Evolutionary conservation across 2,797 vertebrate genomes (phyloP), one percentile per base, ranked within the genome.

Genomic region (Fringilla coelebs): DNA sequence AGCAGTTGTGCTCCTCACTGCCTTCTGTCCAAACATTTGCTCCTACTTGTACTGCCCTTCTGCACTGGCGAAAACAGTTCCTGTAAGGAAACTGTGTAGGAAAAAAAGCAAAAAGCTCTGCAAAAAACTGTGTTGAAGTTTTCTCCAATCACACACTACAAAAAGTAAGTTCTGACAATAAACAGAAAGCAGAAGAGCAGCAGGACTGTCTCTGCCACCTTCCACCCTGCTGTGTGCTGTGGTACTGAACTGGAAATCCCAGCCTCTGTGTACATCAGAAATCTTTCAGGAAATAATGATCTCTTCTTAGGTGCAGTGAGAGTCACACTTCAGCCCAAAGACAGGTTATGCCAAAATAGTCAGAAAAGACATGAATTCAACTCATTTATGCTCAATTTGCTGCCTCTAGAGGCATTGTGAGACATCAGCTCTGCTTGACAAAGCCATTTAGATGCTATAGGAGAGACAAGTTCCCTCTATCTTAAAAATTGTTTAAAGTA

Each of bases 11-110:
- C 10, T 83, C 60, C 63, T 87, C 0, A 0, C 40, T 62, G 52
- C 43, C 52, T 55, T 54, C 48, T 32, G 21, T 46, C 40, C 29
- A 54, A 34, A 63, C 21, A 10, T 25, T n/a, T 19, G 4, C 8
- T 61, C 26, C 55, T 17, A 10, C 10, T 55, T 1, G 0, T 1
- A 13, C 13, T 54, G 52, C 20, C 20, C 10, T 36, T 54, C 58
- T 61, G 28, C 36, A 18, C 8, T 5, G n/a, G 9, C 45, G 67
- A 10, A 34, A 71, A 36, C 16, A 32, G 4, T 7, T 43, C 34
- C 26, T 57, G 11, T 8, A 25, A 60, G n/a, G 10, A 15, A 86
- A 75, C 2, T 1, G 4, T 3, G 6, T 0, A 7, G 17, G 14
- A 1, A 9, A 21, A 34, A 29, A 66, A 3, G 15, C 5, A 38